Evolutionary conservation across 2,113 vertebrate species (phyloP), one percentile per base, ranked within the genome.

Genomic region (Campylomormyrus tamandua): DNA sequence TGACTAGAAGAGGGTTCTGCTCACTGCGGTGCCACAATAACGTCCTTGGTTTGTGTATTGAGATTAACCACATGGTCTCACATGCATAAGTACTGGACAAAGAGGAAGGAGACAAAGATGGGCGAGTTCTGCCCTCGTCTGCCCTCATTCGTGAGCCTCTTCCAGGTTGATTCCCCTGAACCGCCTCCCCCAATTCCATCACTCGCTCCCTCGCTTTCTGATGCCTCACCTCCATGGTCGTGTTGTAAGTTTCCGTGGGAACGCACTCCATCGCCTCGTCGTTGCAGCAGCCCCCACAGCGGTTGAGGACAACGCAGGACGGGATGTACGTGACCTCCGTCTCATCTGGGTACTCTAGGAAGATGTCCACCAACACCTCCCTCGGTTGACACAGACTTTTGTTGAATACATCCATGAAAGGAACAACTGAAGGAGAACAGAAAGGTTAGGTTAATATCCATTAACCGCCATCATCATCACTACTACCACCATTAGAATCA

Each of bases 191-290:
- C n/a, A 0, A 27, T 35, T 27, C 35, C 6, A 48, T 48, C 45
- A 9, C 80, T 21, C 24, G 17, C 42, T 83, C 21, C 80, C 17
- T 48, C 39, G 83, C 83, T 48, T 84, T 48, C 83, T 13, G 9
- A 2, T 42, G 8, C 89, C 89, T 94, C 92, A 98, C 98, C 97
- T 98, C 95, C 97, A 99, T 95, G 0, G 97, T 99, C 93, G 97
- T 90, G 49, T 99, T 99, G 90, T 93, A 93, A 46, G 96, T 95
- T 90, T 97, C 96, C 0, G 95, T 95, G 70, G 98, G 97, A 39
- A 97, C 96, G 21, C 98, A 99, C 94, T 99, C 98, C 86, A 97
- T 92, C 0, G 96, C 95, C 90, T 99, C 98, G 0, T 99, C 98
- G 0, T 92, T 97, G 92, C 98, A 99, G 95, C 97, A 99, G 90